Base-by-base conservation (phyloP, 2,888 invertebrate genomes). In the Marronus borbonicus region DNA sequence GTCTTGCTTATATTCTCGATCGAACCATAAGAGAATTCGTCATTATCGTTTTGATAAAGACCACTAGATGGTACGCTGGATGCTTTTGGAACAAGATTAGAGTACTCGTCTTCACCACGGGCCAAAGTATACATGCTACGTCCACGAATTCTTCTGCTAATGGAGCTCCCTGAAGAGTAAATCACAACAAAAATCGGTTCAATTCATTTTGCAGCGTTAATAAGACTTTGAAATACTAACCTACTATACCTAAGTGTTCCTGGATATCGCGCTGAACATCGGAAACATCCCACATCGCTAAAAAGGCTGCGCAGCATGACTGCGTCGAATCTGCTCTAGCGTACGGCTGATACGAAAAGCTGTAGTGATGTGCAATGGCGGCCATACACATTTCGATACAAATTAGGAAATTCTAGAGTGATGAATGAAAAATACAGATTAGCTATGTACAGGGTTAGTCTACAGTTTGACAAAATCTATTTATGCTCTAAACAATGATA, bases 311-410 rank as follows among this genome's bases (percentile, higher is more conserved):
- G 84, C 95, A 95, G 87, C 95, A 95, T 1, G 86, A 86, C 69
- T 87, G 87, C 39, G 84, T 83, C 31, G 84, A 83, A 2, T 85
- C 87, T 3, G 86, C 81, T 62, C 83, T 93, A 84, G 95, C 92
- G 86, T 93, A 98, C 58, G 96, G 96, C 87, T 94, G 93, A 88
- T 97, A 96, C n/a, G 97, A 96, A 88, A 98, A 98, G 85, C 97
- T 96, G 89, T 96, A 98, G 88, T 97, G 97, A 88, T 98, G 98
- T 0, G 97, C 98, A 31, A 98, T 93, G 1, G 98, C 97, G 31
- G 98, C 98, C 84, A 98, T 88, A 87, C 98, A 98, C 98, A 98
- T 98, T 91, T 98, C 98, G 85, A 98, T 96, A 87, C 98, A 98
- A 83, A 98, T 97, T 77, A 97, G 90, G 89, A 98, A 98, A 90